phyloP scores from a whole-genome alignment of 2,888 invertebrate species.

The Amphipoea oculea region DNA sequence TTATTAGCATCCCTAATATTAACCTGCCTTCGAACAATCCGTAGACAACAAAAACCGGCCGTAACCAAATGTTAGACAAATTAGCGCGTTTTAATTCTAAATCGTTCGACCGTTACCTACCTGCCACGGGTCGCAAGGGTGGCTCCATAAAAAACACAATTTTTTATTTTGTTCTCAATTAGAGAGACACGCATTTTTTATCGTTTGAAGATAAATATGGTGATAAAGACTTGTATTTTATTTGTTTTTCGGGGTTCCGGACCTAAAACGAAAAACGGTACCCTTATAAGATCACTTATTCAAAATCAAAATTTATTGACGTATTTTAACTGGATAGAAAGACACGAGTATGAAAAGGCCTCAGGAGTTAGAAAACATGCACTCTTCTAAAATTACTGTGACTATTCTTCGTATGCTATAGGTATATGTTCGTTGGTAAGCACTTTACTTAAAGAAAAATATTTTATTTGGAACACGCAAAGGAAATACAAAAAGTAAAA shows the following conservation, averaged over 20 bases:
- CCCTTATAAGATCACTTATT: too few relatives aligned
- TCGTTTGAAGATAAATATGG: constrained; percentile 37
- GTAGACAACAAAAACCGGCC: constrained; percentile 50
- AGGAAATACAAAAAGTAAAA: too few relatives aligned
- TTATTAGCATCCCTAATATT: constrained; percentile 57
- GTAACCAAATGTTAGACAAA: constrained; percentile 68
- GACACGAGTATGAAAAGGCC: neutral
- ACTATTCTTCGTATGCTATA: too few relatives aligned
- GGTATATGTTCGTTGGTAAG: too few relatives aligned
- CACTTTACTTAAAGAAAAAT: too few relatives aligned
- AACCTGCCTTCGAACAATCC: constrained; percentile 44
- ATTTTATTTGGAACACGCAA: too few relatives aligned
- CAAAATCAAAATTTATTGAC: neutral
- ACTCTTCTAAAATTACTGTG: neutral
- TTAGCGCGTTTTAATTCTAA: constrained; percentile 73
- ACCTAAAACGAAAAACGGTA: too few relatives aligned
- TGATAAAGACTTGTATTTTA: constrained; percentile 56
- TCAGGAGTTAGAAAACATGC: neutral
- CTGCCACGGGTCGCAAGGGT: constrained; percentile 50
- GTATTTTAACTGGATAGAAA: neutral
- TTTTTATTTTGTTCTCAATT: constrained; percentile 63
- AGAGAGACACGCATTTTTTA: constrained; percentile 57
- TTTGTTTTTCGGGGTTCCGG: constrained; percentile 21
- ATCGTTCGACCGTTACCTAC: constrained; percentile 66
- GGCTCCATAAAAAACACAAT: constrained; percentile 33